Base-by-base conservation (phyloP, 2,888 invertebrate genomes). In the Andrena fulva region DNA sequence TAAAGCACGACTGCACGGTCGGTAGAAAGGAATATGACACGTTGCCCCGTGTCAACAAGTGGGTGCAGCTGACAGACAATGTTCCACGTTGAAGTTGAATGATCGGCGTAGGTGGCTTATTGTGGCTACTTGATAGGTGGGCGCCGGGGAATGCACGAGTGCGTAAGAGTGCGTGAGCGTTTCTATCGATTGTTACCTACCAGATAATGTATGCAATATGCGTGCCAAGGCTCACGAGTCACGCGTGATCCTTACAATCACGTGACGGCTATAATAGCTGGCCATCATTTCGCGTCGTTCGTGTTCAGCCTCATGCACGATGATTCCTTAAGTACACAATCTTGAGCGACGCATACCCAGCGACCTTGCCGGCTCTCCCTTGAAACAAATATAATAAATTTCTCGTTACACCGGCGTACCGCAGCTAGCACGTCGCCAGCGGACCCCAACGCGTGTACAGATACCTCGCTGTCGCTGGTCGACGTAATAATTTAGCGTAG, bases 161-260 rank as follows among this genome's bases (percentile, higher is more conserved):
- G 77, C 60, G 59, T 67, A 80, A 69, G 77, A 81, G 66, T 79
- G 82, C 80, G 83, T 59, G 77, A 81, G 76, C 68, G 80, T 85
- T 82, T 76, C 83, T 63, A 80, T 80, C 83, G 82, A 80, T 84
- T 80, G 83, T 83, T 66, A 42, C 75, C n/a, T 29, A 52, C 59
- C 31, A 71, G 73, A 81, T 86, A 88, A 89, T 78, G 72, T 72
- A 74, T 77, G 77, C 78, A 72, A 77, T 86, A 90, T 88, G 86
- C 90, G 88, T 91, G 90, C 89, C 91, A 91, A 91, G 90, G 90
- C 89, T 91, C 89, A 77, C 88, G 81, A 89, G 89, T 88, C 88
- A 85, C 78, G 82, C 80, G 70, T 74, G 74, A 81, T 81, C 64
- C 73, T 64, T 73, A 56, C 48, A 69, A 73, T 81, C 85, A 82